These are phyloP conservation scores for Cassiopea xamachana DNA, from an alignment of 30 jellyfish, hydroid and myxozoan species.

Conservation along the genomic window DNA sequence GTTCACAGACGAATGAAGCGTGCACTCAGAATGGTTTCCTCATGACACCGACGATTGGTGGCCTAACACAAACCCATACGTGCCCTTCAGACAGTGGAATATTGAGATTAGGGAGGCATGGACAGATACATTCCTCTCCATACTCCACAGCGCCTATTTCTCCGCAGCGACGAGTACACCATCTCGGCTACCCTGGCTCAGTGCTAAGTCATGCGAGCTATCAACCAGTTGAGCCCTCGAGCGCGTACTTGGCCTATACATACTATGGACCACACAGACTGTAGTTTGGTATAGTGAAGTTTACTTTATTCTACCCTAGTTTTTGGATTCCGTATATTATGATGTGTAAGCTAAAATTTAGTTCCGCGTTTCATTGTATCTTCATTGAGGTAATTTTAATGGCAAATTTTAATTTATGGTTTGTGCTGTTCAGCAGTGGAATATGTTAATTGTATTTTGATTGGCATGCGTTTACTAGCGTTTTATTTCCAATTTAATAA, in stretches of 20 bases:
- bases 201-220: slow-evolving; percentile 54
- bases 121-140: slow-evolving; percentile 65
- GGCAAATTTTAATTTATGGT: slow-evolving; percentile 1
- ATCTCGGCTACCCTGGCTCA: slow-evolving; percentile 68
- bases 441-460: background rate
- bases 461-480: slow-evolving; percentile 13
- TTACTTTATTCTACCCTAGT: background rate
- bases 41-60: slow-evolving; percentile 64
- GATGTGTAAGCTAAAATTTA: background rate
- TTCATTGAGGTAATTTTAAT: slow-evolving; percentile 6
- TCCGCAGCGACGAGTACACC: slow-evolving; percentile 80
- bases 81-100: slow-evolving; percentile 60
- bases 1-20: slow-evolving; percentile 33
- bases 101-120: slow-evolving; percentile 49
- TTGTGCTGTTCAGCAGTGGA: background rate
- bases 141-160: slow-evolving; percentile 70
- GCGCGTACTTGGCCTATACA: slow-evolving; percentile 77
- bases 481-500: slow-evolving; percentile 8
- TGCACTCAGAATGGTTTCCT: slow-evolving; percentile 62
- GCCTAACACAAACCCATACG: slow-evolving; percentile 67
- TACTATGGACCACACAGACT: slow-evolving; percentile 80
- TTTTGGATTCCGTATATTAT: slow-evolving; percentile 16
- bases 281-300: slow-evolving; percentile 28
- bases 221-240: slow-evolving; percentile 66
- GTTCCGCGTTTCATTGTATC: slow-evolving; percentile 4